These are phyloP conservation scores for Anas bahamensis DNA, from an alignment of 2,797 vertebrate species.

Conservation along the genomic window DNA sequence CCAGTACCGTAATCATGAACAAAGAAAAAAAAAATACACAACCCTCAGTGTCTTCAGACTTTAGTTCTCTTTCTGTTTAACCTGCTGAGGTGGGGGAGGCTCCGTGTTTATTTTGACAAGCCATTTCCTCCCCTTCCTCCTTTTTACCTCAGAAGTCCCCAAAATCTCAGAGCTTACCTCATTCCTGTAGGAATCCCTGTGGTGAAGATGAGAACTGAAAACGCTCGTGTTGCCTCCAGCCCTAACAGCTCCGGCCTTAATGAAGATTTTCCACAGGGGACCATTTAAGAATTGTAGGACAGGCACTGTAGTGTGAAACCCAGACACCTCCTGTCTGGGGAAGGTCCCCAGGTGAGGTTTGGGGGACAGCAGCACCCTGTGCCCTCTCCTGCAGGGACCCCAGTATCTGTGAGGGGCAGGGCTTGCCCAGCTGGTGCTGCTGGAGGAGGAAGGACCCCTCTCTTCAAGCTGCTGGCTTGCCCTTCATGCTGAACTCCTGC, in stretches of 20 bases:
- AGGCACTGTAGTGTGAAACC: background rate
- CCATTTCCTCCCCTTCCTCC: background rate
- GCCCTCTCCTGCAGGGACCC: background rate
- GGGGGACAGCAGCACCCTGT: background rate
- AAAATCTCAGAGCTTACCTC: background rate
- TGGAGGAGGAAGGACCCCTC: background rate
- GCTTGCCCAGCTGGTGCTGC: background rate
- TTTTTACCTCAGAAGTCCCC: background rate
- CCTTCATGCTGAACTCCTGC: background rate
- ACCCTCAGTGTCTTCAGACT: background rate
- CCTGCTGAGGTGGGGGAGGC: background rate
- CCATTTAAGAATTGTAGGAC: background rate
- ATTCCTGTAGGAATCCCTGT: background rate
- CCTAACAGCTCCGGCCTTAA: background rate
- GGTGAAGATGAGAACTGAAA: background rate
- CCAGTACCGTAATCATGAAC: background rate
- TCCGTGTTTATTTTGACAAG: background rate
- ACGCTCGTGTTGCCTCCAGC: accelerated
- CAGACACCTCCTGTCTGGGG: background rate
- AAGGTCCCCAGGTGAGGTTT: background rate
- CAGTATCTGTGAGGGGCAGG: background rate
- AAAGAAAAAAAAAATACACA: background rate
- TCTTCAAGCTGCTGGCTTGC: background rate
- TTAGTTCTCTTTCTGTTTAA: slow-evolving; percentile 2
- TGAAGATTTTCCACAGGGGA: background rate